Evolutionary conservation across 2,113 vertebrate species (phyloP).

Genomic region (Perca schrenkii): DNA sequence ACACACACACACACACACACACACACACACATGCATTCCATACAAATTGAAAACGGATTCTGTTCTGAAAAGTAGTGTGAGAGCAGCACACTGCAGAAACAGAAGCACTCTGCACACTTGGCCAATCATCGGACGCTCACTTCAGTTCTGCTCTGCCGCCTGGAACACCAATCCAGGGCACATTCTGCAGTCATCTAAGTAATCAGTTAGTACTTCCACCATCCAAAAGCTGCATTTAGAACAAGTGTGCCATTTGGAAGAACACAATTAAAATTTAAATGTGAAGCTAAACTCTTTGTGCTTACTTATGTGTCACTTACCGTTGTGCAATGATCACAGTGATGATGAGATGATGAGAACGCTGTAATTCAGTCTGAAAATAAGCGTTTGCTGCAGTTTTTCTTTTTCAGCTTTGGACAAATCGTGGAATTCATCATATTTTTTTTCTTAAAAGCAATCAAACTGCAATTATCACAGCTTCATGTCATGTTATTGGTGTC

Average conservation of each 20-base stretch:
- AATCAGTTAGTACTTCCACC: conserved; percentile 66
- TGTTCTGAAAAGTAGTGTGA: conserved; percentile 21
- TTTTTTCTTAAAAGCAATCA: conserved; percentile 58
- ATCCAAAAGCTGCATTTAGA: conserved; percentile 49
- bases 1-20: neutral
- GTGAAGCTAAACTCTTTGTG: conserved; percentile 42
- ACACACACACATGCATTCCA: neutral
- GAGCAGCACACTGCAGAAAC: conserved; percentile 31
- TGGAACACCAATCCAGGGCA: conserved; percentile 49
- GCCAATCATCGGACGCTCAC: conserved; percentile 70
- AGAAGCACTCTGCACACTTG: conserved; percentile 75
- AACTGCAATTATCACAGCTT: conserved; percentile 53
- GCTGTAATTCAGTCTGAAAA: conserved; percentile 32
- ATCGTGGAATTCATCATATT: conserved; percentile 34
- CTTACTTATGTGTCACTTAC: conserved; percentile 36
- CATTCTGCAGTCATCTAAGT: conserved; percentile 65
- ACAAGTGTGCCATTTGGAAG: conserved; percentile 51
- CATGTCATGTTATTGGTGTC: conserved; percentile 46
- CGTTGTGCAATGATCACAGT: conserved; percentile 45
- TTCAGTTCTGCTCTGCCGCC: conserved; percentile 64
- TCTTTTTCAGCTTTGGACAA: conserved; percentile 20
- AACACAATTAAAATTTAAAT: conserved; percentile 71
- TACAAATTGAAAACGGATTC: conserved; percentile 25
- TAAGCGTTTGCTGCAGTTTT: conserved; percentile 12
- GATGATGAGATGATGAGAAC: conserved; percentile 9